Conservation (phyloP, 2,113 vertebrate genomes). For the Lophochroa leadbeateri region DNA sequence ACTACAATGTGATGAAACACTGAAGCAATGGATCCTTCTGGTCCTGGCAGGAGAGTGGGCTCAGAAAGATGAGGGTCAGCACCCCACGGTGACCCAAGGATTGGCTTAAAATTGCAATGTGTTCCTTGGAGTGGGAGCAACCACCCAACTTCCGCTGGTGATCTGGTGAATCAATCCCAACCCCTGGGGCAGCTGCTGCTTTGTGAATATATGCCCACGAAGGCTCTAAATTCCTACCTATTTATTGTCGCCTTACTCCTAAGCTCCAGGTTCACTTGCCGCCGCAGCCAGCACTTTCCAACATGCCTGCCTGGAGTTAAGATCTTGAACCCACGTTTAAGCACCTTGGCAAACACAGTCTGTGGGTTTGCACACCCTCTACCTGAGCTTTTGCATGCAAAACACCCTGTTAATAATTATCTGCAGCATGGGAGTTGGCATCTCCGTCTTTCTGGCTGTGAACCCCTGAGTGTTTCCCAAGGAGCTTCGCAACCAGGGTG, state of each 20-base stretch:
- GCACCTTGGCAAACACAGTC: neutral
- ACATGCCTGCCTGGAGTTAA: neutral
- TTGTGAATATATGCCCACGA: neutral
- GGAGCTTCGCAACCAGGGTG: neutral
- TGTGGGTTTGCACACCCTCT: neutral
- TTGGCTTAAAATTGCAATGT: neutral
- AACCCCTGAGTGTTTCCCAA: neutral
- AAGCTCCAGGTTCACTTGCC: neutral
- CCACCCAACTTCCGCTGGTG: neutral
- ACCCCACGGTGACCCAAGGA: neutral
- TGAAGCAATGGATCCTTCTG: neutral
- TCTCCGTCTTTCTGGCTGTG: neutral
- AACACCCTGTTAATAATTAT: neutral
- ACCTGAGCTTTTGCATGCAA: neutral
- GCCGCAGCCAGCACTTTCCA: neutral
- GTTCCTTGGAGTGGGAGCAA: neutral
- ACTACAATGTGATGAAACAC: neutral
- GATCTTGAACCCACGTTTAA: neutral
- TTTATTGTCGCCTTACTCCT: neutral
- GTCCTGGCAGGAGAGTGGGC: neutral
- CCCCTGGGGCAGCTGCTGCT: neutral
- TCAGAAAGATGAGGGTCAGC: neutral
- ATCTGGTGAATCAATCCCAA: neutral
- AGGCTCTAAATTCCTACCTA: neutral
- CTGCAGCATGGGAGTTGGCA: neutral